These are phyloP conservation scores for Drymodes brunneopygia DNA, from an alignment of 2,113 vertebrate genomes.

Conservation along the genomic window DNA sequence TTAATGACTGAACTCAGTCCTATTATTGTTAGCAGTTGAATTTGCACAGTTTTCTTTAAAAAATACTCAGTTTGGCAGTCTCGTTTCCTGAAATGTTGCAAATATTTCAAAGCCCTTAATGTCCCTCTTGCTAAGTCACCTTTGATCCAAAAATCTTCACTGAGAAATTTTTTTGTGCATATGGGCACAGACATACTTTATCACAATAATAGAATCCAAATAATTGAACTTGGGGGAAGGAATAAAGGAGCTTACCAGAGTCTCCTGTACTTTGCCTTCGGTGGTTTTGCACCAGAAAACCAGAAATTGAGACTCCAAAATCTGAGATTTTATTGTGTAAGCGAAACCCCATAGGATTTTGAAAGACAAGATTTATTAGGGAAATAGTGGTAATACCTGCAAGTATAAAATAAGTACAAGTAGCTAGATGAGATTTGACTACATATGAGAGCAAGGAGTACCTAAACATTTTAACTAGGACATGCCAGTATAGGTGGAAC, in stretches of 20 bases:
- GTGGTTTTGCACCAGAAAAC: not conserved
- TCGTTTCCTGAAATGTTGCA: not conserved
- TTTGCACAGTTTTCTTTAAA: not conserved
- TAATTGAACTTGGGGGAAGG: not conserved
- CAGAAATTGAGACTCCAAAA: not conserved
- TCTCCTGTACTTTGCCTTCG: not conserved
- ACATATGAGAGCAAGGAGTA: not conserved
- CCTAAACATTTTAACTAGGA: not conserved
- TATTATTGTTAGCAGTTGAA: not conserved
- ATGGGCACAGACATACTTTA: not conserved
- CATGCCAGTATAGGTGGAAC: not conserved
- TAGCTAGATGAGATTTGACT: not conserved
- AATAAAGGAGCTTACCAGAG: not conserved
- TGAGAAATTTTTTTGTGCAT: not conserved
- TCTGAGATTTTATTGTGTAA: not conserved
- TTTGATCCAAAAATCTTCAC: not conserved
- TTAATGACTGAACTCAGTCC: not conserved
- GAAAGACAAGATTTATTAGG: not conserved
- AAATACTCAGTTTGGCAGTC: not conserved
- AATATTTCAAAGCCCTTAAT: not conserved
- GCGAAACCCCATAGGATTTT: not conserved
- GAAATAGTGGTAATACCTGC: not conserved
- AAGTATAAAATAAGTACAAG: not conserved
- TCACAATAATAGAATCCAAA: not conserved
- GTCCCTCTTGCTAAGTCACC: not conserved